These are phyloP conservation scores for Chlorops oryzae DNA, from an alignment of 1,140 invertebrate genomes.

Conservation along the genomic window DNA sequence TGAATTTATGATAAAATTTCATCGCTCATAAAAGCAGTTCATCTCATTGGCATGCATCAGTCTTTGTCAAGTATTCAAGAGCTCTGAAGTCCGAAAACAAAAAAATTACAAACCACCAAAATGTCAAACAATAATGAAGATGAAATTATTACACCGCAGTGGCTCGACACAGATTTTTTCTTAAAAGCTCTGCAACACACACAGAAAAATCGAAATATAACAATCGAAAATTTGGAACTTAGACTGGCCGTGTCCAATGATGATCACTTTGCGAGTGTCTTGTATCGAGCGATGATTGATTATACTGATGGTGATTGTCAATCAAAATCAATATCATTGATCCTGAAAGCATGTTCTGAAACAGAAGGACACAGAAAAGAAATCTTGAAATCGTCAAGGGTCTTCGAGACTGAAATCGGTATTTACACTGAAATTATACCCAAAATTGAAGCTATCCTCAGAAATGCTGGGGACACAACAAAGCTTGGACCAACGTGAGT, in stretches of 20 bases:
- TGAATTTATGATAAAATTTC: no score
- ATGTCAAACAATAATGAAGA: no score
- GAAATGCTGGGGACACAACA: constrained; percentile 2
- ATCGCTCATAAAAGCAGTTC: no score
- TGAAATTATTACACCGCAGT: no score
- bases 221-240: no score
- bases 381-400: constrained; percentile 5
- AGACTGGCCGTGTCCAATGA: constrained; percentile 23
- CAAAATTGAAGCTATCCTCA: constrained; percentile 9
- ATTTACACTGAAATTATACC: constrained; percentile 10
- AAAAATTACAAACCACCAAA: no score
- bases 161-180: no score
- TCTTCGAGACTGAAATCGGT: constrained; percentile 16
- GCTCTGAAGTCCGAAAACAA: no score
- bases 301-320: background rate
- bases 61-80: no score
- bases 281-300: constrained; percentile 18
- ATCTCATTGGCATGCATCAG: no score
- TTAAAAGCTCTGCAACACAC: no score
- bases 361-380: constrained; percentile 6
- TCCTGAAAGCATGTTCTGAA: constrained; percentile 11
- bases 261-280: constrained; percentile 29
- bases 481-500: constrained; percentile 10
- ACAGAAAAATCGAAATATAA: no score
- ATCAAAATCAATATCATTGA: constrained; percentile 8